Conservation (phyloP, 2,797 vertebrate species). For the Sebastes hubbsi region DNA sequence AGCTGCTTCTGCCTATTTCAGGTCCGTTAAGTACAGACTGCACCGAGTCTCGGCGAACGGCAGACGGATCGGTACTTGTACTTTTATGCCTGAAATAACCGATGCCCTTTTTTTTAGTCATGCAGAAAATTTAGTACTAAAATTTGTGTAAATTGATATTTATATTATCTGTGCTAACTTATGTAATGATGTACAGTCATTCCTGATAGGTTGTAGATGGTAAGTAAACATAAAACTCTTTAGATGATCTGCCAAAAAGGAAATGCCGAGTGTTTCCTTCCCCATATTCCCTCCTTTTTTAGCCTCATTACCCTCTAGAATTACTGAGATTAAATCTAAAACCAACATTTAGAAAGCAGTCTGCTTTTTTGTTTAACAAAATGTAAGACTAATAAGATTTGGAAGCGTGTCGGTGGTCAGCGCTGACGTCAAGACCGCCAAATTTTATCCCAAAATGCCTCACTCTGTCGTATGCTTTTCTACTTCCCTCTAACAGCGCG, state of each 20-base stretch:
- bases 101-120: conserved; percentile 4
- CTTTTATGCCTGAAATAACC: conserved; percentile 52
- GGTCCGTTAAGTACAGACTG: conserved; percentile 71
- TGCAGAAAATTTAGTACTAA: conserved; percentile 16
- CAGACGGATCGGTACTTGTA: conserved; percentile 22
- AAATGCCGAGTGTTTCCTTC: conserved; percentile 4
- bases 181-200: conserved; percentile 8
- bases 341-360: conserved; percentile 10
- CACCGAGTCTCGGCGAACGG: neutral
- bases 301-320: neutral
- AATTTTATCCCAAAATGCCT: conserved; percentile 9
- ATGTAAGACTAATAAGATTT: conserved; percentile 8
- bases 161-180: conserved; percentile 8
- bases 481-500: conserved; percentile 8
- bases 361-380: conserved; percentile 9
- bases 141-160: conserved; percentile 12
- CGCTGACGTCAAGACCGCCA: conserved; percentile 29
- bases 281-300: neutral
- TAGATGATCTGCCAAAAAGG: conserved; percentile 33
- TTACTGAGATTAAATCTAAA: conserved; percentile 36
- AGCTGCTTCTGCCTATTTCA: conserved; percentile 68
- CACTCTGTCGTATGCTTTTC: conserved; percentile 27
- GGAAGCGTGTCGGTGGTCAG: conserved; percentile 32
- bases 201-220: neutral
- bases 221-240: conserved; percentile 29